Evolutionary conservation across 2,113 vertebrate genomes (phyloP).

Genomic region (Pan troglodytes): NHGRI_mPanTro3-v2.1_pri NC_072417.2:59679501-59680000

Average conservation of each 20-base stretch:
- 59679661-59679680: no score
- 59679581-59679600: no score
- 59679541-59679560: no score
- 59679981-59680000: constrained; percentile 20
- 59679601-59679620: no score
- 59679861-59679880: background rate
- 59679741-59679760: background rate
- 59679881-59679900: background rate
- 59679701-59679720: background rate
- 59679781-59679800: constrained; percentile 33
- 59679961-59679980: constrained; percentile 6
- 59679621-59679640: no score
- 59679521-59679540: no score
- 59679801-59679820: background rate
- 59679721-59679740: background rate
- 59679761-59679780: background rate
- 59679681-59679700: no score
- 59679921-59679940: background rate
- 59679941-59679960: constrained; percentile 4
- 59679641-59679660: no score
- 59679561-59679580: no score
- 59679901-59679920: background rate
- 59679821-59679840: constrained; percentile 6
- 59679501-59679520: no score
- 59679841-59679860: background rate